phyloP scores from a whole-genome alignment of 2,797 vertebrate species.

The Micropoecilia bifurca region DNA sequence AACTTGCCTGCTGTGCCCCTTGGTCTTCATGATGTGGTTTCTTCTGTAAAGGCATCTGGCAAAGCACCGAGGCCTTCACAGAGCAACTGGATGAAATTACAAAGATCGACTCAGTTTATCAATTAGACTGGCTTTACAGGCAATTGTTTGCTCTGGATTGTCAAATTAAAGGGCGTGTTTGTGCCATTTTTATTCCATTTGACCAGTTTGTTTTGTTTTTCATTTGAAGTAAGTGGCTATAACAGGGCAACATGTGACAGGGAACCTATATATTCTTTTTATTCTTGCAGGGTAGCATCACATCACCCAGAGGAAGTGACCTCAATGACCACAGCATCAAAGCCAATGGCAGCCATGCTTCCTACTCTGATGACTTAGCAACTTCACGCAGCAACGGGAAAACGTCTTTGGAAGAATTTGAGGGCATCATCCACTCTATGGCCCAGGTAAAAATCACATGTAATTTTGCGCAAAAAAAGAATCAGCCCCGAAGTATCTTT shows the following conservation, averaged over 20 bases:
- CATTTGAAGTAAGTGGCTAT: neutral
- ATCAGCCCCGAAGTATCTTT: neutral
- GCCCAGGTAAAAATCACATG: constrained; percentile 85
- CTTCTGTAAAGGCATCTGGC: neutral
- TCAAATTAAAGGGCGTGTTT: neutral
- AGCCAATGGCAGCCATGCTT: constrained; percentile 82
- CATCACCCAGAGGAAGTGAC: constrained; percentile 53
- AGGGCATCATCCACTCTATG: constrained; percentile 89
- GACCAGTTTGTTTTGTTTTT: neutral
- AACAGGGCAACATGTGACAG: neutral
- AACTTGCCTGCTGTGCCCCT: neutral
- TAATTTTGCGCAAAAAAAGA: neutral
- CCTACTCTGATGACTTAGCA: constrained; percentile 71
- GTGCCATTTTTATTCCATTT: neutral
- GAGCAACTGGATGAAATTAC: neutral
- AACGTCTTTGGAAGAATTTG: constrained; percentile 84
- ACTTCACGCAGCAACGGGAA: constrained; percentile 81
- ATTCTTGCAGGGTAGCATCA: constrained; percentile 76
- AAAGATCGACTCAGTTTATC: neutral
- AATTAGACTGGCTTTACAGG: neutral
- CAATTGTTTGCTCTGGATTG: neutral
- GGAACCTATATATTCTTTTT: neutral
- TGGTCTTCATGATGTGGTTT: neutral
- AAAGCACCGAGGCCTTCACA: neutral
- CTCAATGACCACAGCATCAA: constrained; percentile 79